Percentiles rank a stretch among this genome's conserved stretches.
Evolutionary conservation across 2,113 vertebrate genomes (phyloP).

Genomic region (Amazona guildingii): DNA sequence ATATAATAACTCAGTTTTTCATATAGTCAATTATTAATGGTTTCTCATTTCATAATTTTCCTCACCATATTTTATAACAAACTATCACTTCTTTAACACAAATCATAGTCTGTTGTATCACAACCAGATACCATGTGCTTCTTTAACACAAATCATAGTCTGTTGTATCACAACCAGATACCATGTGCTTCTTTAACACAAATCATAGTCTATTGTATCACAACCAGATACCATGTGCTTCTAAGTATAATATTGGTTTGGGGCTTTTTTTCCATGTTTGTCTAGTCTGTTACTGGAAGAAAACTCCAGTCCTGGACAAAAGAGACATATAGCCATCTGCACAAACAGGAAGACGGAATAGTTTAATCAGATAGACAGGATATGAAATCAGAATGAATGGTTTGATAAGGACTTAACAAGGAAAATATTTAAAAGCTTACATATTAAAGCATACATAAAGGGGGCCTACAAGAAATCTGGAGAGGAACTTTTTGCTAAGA

Average conservation of each 20-base stretch:
- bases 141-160: not conserved
- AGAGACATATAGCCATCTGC: not conserved
- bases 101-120: too few species aligned
- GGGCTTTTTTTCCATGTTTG: not conserved
- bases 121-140: not conserved
- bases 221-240: not conserved
- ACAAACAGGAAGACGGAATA: not conserved
- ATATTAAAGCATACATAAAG: not conserved
- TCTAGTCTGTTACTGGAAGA: not conserved
- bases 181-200: not conserved
- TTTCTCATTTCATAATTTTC: too few species aligned
- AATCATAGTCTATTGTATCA: too few species aligned
- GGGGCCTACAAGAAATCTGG: too few species aligned
- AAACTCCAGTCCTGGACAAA: not conserved
- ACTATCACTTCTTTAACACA: too few species aligned
- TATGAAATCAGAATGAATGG: not conserved
- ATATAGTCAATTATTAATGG: too few species aligned
- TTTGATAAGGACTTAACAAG: not conserved
- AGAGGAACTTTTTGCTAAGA: too few species aligned
- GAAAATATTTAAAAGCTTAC: not conserved
- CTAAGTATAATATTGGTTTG: not conserved
- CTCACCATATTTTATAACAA: too few species aligned
- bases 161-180: not conserved
- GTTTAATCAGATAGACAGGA: not conserved
- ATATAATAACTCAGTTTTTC: too few species aligned